phyloP scores from a whole-genome alignment of 2,888 invertebrate genomes.

The Merodon equestris region DNA sequence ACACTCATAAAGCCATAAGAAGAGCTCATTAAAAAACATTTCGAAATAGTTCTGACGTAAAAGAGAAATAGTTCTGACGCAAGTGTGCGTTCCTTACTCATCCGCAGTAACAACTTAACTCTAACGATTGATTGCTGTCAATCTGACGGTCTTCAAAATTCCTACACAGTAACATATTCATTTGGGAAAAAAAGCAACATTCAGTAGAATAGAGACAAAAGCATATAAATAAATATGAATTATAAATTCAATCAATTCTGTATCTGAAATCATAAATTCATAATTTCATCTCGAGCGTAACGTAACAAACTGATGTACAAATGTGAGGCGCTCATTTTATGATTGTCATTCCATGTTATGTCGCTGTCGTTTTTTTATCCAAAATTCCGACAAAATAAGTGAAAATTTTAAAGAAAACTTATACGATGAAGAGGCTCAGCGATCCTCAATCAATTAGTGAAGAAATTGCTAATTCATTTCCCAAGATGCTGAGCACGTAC shows the following conservation, averaged over 20 bases:
- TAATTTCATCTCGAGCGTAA: slow-evolving; percentile 58
- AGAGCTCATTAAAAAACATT: slow-evolving; percentile 19
- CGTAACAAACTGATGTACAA: slow-evolving; percentile 62
- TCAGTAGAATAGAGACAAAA: neutral
- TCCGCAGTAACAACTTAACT: slow-evolving; percentile 5
- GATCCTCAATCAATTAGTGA: slow-evolving; percentile 76
- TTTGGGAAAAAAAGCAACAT: slow-evolving; percentile 49
- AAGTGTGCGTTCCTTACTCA: slow-evolving; percentile 27
- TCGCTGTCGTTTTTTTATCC: slow-evolving; percentile 7
- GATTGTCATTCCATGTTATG: slow-evolving; percentile 54
- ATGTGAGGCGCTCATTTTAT: slow-evolving; percentile 63
- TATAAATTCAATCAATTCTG: slow-evolving; percentile 61
- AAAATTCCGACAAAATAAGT: slow-evolving; percentile 45
- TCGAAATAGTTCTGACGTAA: slow-evolving; percentile 30
- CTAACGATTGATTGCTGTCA: neutral
- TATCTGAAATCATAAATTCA: slow-evolving; percentile 68
- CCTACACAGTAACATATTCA: slow-evolving; percentile 43
- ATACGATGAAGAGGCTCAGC: slow-evolving; percentile 6
- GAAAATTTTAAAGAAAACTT: slow-evolving; percentile 43
- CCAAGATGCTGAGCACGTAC: slow-evolving; percentile 78
- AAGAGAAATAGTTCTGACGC: slow-evolving; percentile 10
- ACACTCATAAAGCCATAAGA: slow-evolving; percentile 26
- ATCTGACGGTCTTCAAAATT: slow-evolving; percentile 51
- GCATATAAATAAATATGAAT: slow-evolving; percentile 15
- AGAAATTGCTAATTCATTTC: slow-evolving; percentile 74